phyloP scores from a whole-genome alignment of 2,797 vertebrate genomes.

The Pipistrellus nathusii region DNA sequence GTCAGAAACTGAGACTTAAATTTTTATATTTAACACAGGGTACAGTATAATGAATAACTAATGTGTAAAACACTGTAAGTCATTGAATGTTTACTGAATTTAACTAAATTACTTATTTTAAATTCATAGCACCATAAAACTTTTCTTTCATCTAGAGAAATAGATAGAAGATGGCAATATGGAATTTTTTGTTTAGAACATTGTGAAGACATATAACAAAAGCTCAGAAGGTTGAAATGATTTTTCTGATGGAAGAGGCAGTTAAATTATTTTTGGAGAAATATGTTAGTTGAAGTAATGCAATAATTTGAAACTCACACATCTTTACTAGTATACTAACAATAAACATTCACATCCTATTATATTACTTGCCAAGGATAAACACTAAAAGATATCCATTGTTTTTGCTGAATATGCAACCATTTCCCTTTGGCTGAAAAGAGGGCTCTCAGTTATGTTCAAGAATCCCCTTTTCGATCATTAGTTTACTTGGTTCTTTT shows the following conservation, averaged over 20 bases:
- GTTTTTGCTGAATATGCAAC: not conserved
- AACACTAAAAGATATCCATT: not conserved
- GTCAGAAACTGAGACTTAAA: not conserved
- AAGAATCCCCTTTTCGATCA: not conserved
- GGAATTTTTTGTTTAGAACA: not conserved
- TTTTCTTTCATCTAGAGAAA: not conserved
- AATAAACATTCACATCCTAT: not conserved
- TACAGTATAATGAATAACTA: not conserved
- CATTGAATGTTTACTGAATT: not conserved
- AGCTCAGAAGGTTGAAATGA: not conserved
- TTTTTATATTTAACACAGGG: not conserved
- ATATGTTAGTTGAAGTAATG: not conserved
- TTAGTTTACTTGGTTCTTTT: not conserved
- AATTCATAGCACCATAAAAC: not conserved
- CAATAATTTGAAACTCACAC: not conserved
- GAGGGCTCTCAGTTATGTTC: not conserved
- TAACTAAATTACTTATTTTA: conserved; percentile 25
- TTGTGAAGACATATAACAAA: not conserved
- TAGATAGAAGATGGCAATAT: not conserved
- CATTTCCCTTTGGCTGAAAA: not conserved
- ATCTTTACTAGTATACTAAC: not conserved
- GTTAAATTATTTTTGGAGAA: not conserved
- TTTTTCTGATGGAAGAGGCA: not conserved
- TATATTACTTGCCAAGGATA: not conserved
- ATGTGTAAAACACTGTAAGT: not conserved